Conservation (phyloP, 1,140 invertebrate species). For the Metaphire vulgaris region DNA sequence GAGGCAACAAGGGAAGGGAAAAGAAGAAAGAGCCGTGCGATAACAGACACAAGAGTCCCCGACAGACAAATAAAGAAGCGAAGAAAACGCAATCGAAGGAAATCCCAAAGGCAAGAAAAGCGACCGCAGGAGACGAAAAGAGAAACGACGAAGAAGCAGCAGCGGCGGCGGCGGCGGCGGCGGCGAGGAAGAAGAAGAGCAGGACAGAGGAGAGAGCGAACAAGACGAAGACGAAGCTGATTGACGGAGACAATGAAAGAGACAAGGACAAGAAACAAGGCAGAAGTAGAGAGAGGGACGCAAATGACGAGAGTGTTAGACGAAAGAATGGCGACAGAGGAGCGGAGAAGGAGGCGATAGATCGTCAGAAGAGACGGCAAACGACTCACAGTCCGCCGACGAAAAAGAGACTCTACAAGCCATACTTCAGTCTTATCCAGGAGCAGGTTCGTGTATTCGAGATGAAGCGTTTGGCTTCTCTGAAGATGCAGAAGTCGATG, state of each 20-base stretch:
- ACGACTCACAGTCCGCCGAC: slow-evolving; percentile 14
- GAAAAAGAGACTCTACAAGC: slow-evolving; percentile 7
- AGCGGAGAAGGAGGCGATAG: slow-evolving; percentile 7
- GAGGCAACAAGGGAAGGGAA: slow-evolving; percentile 31
- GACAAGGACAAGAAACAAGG: not conserved
- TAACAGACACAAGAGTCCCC: too few species aligned
- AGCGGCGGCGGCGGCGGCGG: too few species aligned
- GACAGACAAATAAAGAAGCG: not conserved
- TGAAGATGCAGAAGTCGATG: slow-evolving; percentile 21
- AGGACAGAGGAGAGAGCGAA: slow-evolving; percentile 4
- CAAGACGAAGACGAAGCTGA: slow-evolving; percentile 16
- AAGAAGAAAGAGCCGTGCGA: slow-evolving; percentile 40
- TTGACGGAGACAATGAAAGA: slow-evolving; percentile 15
- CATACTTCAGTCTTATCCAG: not conserved
- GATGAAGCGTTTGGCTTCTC: slow-evolving; percentile 22
- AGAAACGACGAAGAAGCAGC: slow-evolving; percentile 10
- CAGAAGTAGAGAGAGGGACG: not conserved
- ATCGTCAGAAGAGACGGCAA: slow-evolving; percentile 9
- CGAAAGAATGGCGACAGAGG: not conserved
- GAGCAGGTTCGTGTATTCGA: slow-evolving; percentile 28
- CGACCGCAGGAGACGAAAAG: slow-evolving; percentile 16
- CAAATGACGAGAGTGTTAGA: slow-evolving; percentile 2
- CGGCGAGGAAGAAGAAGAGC: slow-evolving; percentile 10
- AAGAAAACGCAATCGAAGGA: not conserved
- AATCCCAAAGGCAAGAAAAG: not conserved